Evolutionary conservation across 2,113 vertebrate genomes (phyloP).

Genomic region (Grammomys dolichurus): DNA sequence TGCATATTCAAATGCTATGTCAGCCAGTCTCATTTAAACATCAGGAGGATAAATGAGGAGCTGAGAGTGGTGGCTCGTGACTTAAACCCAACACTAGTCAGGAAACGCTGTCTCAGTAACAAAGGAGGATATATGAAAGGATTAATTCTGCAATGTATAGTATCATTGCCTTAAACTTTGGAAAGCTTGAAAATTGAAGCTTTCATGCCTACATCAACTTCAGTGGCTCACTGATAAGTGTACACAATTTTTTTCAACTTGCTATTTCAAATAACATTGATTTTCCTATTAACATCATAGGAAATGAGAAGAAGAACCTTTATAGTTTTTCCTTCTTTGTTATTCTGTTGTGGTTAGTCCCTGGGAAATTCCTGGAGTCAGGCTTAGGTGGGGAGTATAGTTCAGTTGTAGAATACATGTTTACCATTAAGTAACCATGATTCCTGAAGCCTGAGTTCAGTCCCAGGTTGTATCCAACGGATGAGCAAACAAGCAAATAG

Average conservation of each 20-base stretch:
- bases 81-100: too few species aligned
- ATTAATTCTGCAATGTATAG: neutral
- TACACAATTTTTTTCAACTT: neutral
- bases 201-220: neutral
- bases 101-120: neutral
- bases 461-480: neutral
- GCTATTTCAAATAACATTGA: neutral
- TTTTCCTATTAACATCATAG: neutral
- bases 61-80: neutral
- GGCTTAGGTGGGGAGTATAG: neutral
- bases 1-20: neutral
- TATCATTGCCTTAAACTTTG: neutral
- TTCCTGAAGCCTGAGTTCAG: neutral
- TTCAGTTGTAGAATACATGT: neutral
- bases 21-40: neutral
- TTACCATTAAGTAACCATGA: neutral
- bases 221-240: neutral
- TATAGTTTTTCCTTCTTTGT: neutral
- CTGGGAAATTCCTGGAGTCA: neutral
- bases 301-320: neutral
- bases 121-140: neutral
- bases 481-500: neutral
- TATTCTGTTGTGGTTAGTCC: neutral
- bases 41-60: neutral
- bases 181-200: neutral